A percentile compares a stretch with the other conserved stretches of the same genome.
These are phyloP conservation scores for Carabus problematicus DNA, from an alignment of 2,888 invertebrate species.

Conservation along the genomic window DNA sequence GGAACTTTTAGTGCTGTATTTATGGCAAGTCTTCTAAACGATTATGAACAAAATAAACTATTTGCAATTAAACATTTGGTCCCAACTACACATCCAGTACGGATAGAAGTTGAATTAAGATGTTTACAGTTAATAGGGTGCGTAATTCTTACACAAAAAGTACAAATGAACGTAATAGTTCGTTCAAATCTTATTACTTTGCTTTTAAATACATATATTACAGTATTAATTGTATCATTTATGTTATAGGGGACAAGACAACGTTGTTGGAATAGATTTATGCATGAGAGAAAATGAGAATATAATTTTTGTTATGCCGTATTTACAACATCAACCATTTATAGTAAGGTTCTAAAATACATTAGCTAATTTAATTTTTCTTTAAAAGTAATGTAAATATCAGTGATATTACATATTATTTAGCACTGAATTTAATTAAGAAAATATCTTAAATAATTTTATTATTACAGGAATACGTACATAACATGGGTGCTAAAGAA, in stretches of 20 bases:
- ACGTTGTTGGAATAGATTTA: constrained; percentile 82
- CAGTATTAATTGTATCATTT: constrained; percentile 13
- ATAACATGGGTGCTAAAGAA: constrained; percentile 73
- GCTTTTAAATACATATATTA: not conserved
- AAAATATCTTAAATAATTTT: not conserved
- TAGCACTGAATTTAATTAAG: no score
- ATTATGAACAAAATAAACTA: constrained; percentile 62
- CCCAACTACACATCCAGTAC: constrained; percentile 83
- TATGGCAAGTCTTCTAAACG: constrained; percentile 71
- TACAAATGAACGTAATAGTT: not conserved
- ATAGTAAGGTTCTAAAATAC: constrained; percentile 63
- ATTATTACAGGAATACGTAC: constrained; percentile 73
- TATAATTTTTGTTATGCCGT: constrained; percentile 89
- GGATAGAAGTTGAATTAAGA: constrained; percentile 81
- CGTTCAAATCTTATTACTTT: not conserved
- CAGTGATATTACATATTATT: not conserved
- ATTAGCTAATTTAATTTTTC: no score
- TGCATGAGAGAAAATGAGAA: constrained; percentile 80
- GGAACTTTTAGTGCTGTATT: constrained; percentile 91
- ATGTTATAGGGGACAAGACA: constrained; percentile 74
- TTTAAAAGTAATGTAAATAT: no score
- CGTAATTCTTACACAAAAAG: constrained; percentile 41
- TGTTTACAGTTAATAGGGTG: constrained; percentile 82
- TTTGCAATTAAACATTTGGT: constrained; percentile 88
- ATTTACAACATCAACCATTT: constrained; percentile 82